Conservation (phyloP, 2,113 vertebrate species). For the Aphelocoma coerulescens region DNA sequence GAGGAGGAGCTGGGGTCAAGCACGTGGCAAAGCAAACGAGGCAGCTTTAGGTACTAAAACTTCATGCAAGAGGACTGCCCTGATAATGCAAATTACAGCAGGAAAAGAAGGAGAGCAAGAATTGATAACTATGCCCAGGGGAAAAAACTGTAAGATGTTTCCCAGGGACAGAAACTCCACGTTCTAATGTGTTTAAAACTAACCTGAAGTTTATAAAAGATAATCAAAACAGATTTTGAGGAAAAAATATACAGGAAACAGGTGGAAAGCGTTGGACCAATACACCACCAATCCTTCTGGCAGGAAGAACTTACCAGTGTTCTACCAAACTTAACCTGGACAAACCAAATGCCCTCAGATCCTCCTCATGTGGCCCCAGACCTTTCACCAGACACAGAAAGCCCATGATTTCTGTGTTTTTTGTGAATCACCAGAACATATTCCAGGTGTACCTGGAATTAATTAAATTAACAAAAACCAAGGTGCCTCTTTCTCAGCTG, state of each 20-base stretch:
- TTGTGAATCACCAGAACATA: neutral
- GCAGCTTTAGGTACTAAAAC: constrained; percentile 52
- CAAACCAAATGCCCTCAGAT: neutral
- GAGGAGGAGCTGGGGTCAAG: constrained; percentile 75
- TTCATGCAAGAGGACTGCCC: constrained; percentile 32
- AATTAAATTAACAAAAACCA: neutral
- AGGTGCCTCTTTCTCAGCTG: neutral
- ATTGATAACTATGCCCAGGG: constrained; percentile 31
- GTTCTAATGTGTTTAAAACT: neutral
- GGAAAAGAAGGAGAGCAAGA: constrained; percentile 49
- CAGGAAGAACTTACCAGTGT: fast-evolving
- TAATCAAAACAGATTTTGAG: neutral
- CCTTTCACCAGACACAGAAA: neutral
- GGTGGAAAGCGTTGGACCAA: neutral
- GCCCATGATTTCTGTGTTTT: fast-evolving
- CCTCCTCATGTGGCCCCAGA: neutral
- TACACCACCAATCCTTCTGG: fast-evolving
- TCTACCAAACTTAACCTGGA: neutral
- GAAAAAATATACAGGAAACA: fast-evolving
- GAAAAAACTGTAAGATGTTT: neutral
- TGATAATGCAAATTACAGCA: constrained; percentile 67
- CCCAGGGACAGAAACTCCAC: neutral
- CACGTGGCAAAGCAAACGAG: constrained; percentile 77
- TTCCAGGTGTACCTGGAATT: fast-evolving
- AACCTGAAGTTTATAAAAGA: neutral